These are phyloP conservation scores for Tortricodes alternella DNA, from an alignment of 2,888 invertebrate species.

Conservation along the genomic window DNA sequence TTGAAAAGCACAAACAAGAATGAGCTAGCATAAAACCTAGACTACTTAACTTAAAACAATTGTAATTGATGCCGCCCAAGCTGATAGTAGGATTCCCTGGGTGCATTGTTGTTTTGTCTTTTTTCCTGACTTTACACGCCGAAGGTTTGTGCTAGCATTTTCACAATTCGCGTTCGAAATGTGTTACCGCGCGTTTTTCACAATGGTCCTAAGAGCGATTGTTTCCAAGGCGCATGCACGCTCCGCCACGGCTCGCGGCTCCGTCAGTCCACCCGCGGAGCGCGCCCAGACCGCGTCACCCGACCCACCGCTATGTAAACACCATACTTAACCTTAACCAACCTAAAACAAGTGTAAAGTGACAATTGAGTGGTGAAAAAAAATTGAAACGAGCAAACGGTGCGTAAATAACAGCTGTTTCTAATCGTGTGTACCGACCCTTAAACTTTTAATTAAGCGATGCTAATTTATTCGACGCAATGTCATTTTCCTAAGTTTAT, in stretches of 20 bases:
- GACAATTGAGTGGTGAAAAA: slow-evolving; percentile 44
- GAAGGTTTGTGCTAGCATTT: no score
- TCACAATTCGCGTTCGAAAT: neutral
- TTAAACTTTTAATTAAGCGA: neutral
- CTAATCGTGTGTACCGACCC: neutral
- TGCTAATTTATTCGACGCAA: neutral
- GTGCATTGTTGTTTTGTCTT: no score
- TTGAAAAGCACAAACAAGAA: no score
- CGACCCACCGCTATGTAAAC: slow-evolving; percentile 55
- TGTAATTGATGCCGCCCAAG: no score
- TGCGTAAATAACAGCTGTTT: slow-evolving; percentile 7
- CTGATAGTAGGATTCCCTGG: no score
- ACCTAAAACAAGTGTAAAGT: slow-evolving; percentile 48
- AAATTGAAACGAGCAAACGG: slow-evolving; percentile 38
- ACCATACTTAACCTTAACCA: slow-evolving; percentile 43
- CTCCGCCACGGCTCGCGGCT: slow-evolving; percentile 51
- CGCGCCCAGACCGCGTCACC: slow-evolving; percentile 52
- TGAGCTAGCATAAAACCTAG: no score
- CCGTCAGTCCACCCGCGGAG: slow-evolving; percentile 61
- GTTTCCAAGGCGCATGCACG: slow-evolving; percentile 72
- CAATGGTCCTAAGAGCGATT: slow-evolving; percentile 60
- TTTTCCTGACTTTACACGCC: no score
- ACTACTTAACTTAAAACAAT: no score
- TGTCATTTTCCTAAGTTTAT: neutral
- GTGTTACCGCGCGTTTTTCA: slow-evolving; percentile 45